phyloP scores from a whole-genome alignment of 1,140 invertebrate genomes.

The Dufourea novaeangliae region DNA sequence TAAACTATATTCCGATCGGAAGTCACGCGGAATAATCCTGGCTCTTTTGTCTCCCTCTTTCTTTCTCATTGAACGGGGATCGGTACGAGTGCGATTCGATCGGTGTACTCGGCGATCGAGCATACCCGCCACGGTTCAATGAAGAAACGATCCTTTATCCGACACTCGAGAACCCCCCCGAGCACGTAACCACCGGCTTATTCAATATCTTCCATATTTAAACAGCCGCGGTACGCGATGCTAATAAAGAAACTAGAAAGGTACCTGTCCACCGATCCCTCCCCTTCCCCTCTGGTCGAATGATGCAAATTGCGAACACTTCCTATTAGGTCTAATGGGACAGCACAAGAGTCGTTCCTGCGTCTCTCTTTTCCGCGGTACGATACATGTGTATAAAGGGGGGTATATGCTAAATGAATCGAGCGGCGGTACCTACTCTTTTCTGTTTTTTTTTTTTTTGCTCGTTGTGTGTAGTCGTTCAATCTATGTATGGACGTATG shows the following conservation, averaged over 20 bases:
- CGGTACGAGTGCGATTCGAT: constrained; percentile 50
- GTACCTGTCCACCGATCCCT: neutral
- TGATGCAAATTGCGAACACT: neutral
- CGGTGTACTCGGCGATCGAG: constrained; percentile 25
- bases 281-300: neutral
- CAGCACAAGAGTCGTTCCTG: neutral
- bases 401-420: neutral
- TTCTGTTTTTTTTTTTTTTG: neutral
- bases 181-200: constrained; percentile 40
- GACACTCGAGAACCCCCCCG: constrained; percentile 23
- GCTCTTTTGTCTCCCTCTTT: constrained; percentile 28
- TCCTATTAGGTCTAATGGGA: neutral
- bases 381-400: neutral
- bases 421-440: neutral
- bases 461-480: neutral
- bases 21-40: constrained; percentile 68
- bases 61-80: too few species aligned
- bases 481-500: neutral
- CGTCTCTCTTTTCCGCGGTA: neutral
- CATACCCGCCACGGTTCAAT: constrained; percentile 45
- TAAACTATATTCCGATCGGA: constrained; percentile 67
- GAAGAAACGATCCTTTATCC: constrained; percentile 58
- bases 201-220: constrained; percentile 42
- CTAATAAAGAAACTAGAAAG: constrained; percentile 40
- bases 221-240: constrained; percentile 23